Base-by-base conservation (phyloP, 2,113 vertebrate species). In the Dipodomys ordii region DNA sequence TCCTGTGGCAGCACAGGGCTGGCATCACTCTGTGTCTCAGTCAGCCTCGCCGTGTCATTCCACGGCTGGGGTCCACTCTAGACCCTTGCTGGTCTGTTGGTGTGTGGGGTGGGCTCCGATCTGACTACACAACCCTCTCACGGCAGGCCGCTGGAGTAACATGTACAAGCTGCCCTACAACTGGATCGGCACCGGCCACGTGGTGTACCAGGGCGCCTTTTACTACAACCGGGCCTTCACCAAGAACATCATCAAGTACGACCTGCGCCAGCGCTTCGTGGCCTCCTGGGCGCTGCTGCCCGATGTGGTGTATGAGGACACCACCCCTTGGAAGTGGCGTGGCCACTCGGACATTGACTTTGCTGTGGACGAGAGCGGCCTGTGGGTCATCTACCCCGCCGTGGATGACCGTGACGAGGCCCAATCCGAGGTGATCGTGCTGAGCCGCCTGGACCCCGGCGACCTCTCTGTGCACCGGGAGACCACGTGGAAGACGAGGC, bases 161-260 rank as follows among this genome's bases (percentile, higher is more conserved):
- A 98, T 99, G 91, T 99, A 99, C 98, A 99, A 99, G 95, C 98
- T 99, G 81, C 99, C 99, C 2, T 99, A 99, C 97, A 99, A 99
- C 98, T 99, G 99, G 99, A 99, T 99, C 0, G 99, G 99, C 94
- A 99, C 99, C 0, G 99, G 99, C 49, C 99, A 99, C 0, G 99
- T 99, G 96, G 99, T 99, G 35, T 99, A 99, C 97, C 99, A 97
- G 4, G 99, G 99, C 0, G 98, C 99, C 73, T 99, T 99, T 97
- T 99, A 99, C 98, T 99, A 99, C 98, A 99, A 99, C 98, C 98
- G 99, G 0, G 99, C 99, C 96, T 99, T 99, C 98, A 99, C 99
- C 97, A 99, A 99, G 98, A 99, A 99, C 98, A 99, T 99, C 97
- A 99, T 99, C 97, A 99, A 99, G 97, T 99, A 99, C 0, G 99